Evolutionary conservation across 2,113 vertebrate species (phyloP).

Genomic region (Lasiurus borealis): DNA sequence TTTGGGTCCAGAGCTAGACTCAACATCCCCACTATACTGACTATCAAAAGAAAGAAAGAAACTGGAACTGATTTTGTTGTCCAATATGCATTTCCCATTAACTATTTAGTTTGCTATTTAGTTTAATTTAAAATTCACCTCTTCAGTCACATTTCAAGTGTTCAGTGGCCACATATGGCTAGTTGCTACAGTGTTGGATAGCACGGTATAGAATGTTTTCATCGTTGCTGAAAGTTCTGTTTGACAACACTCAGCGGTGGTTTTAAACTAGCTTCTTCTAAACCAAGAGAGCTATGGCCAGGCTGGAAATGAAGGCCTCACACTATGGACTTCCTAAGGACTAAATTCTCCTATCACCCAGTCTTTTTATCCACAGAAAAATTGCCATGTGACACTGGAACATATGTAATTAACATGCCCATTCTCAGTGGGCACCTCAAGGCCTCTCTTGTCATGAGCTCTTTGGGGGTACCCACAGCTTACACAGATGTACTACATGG

Average conservation of each 20-base stretch:
- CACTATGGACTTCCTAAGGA: fast-evolving
- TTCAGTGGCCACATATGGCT: not conserved
- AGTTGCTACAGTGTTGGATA: not conserved
- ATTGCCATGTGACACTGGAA: constrained; percentile 62
- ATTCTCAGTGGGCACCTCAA: constrained; percentile 62
- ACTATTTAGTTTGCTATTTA: not conserved
- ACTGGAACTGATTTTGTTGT: not conserved
- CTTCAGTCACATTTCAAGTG: not conserved
- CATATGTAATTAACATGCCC: not conserved
- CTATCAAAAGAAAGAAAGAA: not conserved
- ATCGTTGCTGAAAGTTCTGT: not conserved
- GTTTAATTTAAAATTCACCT: not conserved
- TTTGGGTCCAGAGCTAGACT: not conserved
- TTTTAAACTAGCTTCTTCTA: constrained; percentile 35
- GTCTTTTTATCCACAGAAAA: constrained; percentile 55
- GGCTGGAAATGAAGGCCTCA: not conserved
- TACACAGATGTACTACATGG: constrained; percentile 83
- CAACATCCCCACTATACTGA: not conserved
- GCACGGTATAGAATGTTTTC: not conserved
- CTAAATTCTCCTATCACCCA: not conserved
- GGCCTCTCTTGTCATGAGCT: constrained; percentile 75
- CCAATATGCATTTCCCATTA: not conserved
- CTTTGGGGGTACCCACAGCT: constrained; percentile 58
- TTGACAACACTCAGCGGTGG: not conserved
- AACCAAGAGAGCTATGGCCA: not conserved